These are phyloP conservation scores for Oncopeltus fasciatus DNA, from an alignment of 1,140 invertebrate genomes.

Conservation along the genomic window DNA sequence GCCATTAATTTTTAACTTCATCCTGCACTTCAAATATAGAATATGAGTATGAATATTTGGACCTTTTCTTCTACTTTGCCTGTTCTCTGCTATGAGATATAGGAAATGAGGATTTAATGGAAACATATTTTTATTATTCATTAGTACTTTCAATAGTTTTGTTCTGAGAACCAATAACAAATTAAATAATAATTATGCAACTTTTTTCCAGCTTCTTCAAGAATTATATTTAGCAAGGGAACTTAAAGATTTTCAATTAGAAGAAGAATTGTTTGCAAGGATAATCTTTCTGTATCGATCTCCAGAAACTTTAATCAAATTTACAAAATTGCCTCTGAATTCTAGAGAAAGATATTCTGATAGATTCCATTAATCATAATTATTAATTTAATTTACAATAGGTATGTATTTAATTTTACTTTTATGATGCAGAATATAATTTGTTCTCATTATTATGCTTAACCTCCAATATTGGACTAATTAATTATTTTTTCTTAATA, in stretches of 20 bases:
- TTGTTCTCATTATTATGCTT: too few relatives aligned
- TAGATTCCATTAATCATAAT: too few relatives aligned
- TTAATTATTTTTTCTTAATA: too few relatives aligned
- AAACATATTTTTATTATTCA: neutral
- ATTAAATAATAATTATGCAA: neutral
- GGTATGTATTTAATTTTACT: too few relatives aligned
- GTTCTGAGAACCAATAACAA: neutral
- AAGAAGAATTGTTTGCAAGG: conserved; percentile 97
- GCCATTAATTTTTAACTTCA: too few relatives aligned
- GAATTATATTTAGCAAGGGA: conserved; percentile 95
- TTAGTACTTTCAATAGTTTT: neutral
- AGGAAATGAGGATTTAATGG: neutral
- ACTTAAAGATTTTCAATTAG: conserved; percentile 75
- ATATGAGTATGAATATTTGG: neutral
- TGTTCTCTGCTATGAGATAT: too few relatives aligned
- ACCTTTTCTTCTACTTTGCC: neutral
- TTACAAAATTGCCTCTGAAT: too few relatives aligned
- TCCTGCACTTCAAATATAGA: neutral
- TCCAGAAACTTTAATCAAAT: conserved; percentile 55
- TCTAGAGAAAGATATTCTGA: too few relatives aligned
- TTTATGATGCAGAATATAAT: too few relatives aligned
- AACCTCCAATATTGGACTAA: too few relatives aligned
- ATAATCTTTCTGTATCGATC: conserved; percentile 95
- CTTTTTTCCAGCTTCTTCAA: conserved; percentile 51
- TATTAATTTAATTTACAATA: too few relatives aligned